These are phyloP conservation scores for Drosophila nigromelanica DNA, from an alignment of 1,140 invertebrate genomes.

Conservation along the genomic window DNA sequence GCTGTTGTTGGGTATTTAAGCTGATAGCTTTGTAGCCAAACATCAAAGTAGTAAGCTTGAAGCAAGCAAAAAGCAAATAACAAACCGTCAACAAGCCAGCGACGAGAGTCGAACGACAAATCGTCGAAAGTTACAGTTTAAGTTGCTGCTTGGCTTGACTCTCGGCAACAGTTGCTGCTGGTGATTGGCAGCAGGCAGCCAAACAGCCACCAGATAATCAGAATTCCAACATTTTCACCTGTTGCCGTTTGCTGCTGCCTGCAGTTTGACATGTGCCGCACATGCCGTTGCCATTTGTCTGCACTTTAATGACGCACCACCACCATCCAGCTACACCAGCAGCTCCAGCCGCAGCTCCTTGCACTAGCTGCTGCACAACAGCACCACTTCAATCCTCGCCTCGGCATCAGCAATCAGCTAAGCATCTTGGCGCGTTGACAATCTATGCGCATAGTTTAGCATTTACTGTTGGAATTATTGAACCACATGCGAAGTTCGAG, in stretches of 20 bases:
- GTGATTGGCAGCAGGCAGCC: slow-evolving; percentile 36
- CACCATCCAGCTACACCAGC: slow-evolving; percentile 29
- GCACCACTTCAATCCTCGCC: slow-evolving; percentile 53
- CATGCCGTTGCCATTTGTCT: slow-evolving; percentile 81
- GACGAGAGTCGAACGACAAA: slow-evolving; percentile 67
- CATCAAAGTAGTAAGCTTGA: slow-evolving; percentile 56
- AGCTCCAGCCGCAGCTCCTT: slow-evolving; percentile 38
- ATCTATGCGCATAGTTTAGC: slow-evolving; percentile 72
- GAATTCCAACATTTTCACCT: slow-evolving; percentile 82
- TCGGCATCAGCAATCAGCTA: slow-evolving; percentile 53
- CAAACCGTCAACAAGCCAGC: slow-evolving; percentile 41
- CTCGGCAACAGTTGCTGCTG: slow-evolving; percentile 33
- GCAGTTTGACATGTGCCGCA: slow-evolving; percentile 78
- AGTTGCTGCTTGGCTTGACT: slow-evolving; percentile 49
- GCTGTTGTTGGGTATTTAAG: slow-evolving; percentile 39
- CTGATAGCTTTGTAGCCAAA: slow-evolving; percentile 68
- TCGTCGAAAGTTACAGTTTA: slow-evolving; percentile 82
- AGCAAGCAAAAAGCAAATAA: slow-evolving; percentile 31
- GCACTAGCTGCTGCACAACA: background rate
- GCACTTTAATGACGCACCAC: slow-evolving; percentile 80
- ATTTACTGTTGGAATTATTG: slow-evolving; percentile 67
- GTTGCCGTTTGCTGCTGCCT: slow-evolving; percentile 71
- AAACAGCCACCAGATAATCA: slow-evolving; percentile 65
- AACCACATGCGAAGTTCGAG: slow-evolving; percentile 61
- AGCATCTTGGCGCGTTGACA: slow-evolving; percentile 64